Evolutionary conservation across 1,140 invertebrate genomes (phyloP).

Genomic region (Diabrotica virgifera): DNA sequence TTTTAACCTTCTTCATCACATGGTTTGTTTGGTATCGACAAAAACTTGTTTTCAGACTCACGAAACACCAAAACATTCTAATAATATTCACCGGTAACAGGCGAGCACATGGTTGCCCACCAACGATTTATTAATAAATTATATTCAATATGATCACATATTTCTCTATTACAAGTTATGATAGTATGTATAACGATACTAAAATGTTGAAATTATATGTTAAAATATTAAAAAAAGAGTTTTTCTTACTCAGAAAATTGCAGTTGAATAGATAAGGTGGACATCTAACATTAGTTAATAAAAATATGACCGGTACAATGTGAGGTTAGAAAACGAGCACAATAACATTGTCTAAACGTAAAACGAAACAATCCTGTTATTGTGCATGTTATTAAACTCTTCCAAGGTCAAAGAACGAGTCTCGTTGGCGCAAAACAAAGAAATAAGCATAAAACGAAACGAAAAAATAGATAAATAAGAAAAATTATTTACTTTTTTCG

Average conservation of each 20-base stretch:
- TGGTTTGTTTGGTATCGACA: not conserved
- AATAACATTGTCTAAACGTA: not conserved
- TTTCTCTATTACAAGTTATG: no score
- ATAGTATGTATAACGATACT: no score
- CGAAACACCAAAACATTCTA: conserved; percentile 3
- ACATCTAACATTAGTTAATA: not conserved
- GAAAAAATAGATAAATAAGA: conserved; percentile 5
- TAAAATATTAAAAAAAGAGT: no score
- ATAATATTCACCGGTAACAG: not conserved
- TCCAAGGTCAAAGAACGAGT: not conserved
- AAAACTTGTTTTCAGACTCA: not conserved
- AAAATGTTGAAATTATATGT: no score
- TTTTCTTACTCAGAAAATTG: no score
- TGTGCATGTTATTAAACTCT: conserved; percentile 2
- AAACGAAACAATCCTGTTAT: not conserved
- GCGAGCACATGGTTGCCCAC: not conserved
- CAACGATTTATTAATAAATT: not conserved
- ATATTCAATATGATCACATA: no score
- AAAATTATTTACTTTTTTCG: conserved; percentile 17
- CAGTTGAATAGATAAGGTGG: not conserved
- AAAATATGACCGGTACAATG: not conserved
- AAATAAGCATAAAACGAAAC: conserved; percentile 12
- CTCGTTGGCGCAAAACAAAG: conserved; percentile 12
- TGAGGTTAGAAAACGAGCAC: not conserved
- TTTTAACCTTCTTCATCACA: not conserved